These are phyloP conservation scores for Poecilia wingei DNA, from an alignment of 2,797 vertebrate genomes.

Conservation along the genomic window DNA sequence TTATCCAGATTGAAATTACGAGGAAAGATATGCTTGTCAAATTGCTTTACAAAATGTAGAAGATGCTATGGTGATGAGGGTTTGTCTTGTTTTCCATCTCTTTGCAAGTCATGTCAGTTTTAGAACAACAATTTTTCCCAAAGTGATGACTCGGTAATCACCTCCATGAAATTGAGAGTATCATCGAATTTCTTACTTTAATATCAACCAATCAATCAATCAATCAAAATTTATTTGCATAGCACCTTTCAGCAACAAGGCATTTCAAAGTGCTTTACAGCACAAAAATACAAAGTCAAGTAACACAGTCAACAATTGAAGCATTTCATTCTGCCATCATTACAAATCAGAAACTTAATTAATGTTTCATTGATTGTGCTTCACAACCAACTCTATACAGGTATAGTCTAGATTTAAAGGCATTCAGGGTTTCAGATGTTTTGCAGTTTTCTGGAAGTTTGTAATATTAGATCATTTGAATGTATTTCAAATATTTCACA, in stretches of 20 bases:
- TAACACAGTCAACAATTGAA: too few relatives aligned
- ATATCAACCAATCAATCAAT: conserved; percentile 47
- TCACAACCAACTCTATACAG: too few relatives aligned
- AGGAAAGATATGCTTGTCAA: not conserved
- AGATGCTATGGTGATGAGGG: not conserved
- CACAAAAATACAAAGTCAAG: too few relatives aligned
- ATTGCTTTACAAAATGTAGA: not conserved
- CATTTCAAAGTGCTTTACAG: too few relatives aligned
- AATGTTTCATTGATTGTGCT: too few relatives aligned
- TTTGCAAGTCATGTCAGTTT: conserved; percentile 20
- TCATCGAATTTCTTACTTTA: conserved; percentile 49
- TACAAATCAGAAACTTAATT: too few relatives aligned
- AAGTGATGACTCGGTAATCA: not conserved
- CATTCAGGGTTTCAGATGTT: too few relatives aligned
- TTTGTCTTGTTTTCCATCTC: conserved; percentile 29
- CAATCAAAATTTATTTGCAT: too few relatives aligned
- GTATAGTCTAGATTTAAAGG: too few relatives aligned
- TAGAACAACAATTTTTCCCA: not conserved
- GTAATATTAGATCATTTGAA: not conserved
- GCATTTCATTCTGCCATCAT: too few relatives aligned
- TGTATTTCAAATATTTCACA: not conserved
- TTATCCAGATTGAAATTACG: not conserved
- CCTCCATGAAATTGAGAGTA: conserved; percentile 34
- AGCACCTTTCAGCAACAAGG: too few relatives aligned
- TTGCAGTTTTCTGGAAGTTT: too few relatives aligned